These are phyloP conservation scores for Dolichoris vasculosae DNA, from an alignment of 1,140 invertebrate species.

Conservation along the genomic window DNA sequence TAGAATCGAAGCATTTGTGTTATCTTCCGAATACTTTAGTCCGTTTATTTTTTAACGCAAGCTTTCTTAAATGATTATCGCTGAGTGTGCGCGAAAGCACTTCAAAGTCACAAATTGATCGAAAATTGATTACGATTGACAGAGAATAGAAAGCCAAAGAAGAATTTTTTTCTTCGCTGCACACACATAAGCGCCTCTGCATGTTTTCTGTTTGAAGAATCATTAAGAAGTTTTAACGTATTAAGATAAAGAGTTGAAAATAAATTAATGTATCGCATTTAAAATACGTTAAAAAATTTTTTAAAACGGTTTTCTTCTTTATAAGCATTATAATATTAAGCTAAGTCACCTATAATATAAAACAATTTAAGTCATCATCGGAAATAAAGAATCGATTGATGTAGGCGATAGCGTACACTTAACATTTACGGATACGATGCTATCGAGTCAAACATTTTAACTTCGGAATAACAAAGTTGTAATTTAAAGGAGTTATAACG, in stretches of 20 bases:
- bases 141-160: not conserved
- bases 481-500: not conserved
- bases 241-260: not conserved
- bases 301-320: not conserved
- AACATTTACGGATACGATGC: not conserved
- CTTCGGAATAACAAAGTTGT: not conserved
- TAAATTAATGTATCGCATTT: not conserved
- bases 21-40: not conserved
- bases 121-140: not conserved
- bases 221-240: not conserved
- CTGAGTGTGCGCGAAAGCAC: not conserved
- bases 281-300: not conserved
- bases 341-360: too few species aligned
- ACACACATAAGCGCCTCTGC: too few species aligned
- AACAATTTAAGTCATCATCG: not conserved
- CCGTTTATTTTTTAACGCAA: not conserved
- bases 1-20: not conserved
- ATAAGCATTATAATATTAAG: too few species aligned
- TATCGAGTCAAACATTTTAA: not conserved
- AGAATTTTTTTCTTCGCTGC: too few species aligned
- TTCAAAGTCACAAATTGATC: slow-evolving; percentile 3
- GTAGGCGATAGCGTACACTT: not conserved
- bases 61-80: slow-evolving; percentile 13
- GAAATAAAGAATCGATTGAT: not conserved
- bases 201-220: too few species aligned